Evolutionary conservation across 2,113 vertebrate species (phyloP).

Genomic region (Syrrhaptes paradoxus): DNA sequence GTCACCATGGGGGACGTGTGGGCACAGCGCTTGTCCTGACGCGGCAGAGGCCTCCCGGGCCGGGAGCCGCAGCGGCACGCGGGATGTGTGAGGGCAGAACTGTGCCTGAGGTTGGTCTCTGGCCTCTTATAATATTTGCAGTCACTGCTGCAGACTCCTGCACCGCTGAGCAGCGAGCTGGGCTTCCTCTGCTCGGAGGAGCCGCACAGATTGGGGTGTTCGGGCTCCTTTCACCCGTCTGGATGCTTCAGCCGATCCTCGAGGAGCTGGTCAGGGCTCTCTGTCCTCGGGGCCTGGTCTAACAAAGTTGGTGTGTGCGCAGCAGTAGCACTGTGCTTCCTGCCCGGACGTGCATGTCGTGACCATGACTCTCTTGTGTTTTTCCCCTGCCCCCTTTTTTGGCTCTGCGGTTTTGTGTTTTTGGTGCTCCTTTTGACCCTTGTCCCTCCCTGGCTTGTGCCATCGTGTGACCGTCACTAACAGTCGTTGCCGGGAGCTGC

Average conservation of each 20-base stretch:
- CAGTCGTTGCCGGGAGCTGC: constrained; percentile 88
- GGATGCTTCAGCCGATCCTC: not conserved
- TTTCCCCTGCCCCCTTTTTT: not conserved
- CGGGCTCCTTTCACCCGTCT: not conserved
- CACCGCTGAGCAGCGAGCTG: not conserved
- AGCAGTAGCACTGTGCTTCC: constrained; percentile 24
- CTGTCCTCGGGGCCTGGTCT: constrained; percentile 70
- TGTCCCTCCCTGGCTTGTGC: constrained; percentile 70
- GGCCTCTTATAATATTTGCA: not conserved
- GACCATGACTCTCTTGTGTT: constrained; percentile 55
- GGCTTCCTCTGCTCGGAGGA: not conserved
- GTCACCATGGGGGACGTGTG: not conserved
- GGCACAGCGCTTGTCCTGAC: not conserved
- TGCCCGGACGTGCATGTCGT: constrained; percentile 55
- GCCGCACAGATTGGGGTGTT: not conserved
- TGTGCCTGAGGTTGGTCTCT: not conserved
- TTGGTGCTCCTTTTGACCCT: constrained; percentile 72
- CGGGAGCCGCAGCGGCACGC: not conserved
- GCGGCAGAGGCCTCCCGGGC: not conserved
- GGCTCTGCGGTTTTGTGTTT: constrained; percentile 66
- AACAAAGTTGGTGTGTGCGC: constrained; percentile 37
- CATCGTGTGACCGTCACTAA: constrained; percentile 76
- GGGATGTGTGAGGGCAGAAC: not conserved
- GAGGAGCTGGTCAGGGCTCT: not conserved
- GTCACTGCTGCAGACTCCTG: not conserved